These are phyloP conservation scores for Centropristis striata DNA, from an alignment of 2,113 vertebrate genomes.

Conservation along the genomic window DNA sequence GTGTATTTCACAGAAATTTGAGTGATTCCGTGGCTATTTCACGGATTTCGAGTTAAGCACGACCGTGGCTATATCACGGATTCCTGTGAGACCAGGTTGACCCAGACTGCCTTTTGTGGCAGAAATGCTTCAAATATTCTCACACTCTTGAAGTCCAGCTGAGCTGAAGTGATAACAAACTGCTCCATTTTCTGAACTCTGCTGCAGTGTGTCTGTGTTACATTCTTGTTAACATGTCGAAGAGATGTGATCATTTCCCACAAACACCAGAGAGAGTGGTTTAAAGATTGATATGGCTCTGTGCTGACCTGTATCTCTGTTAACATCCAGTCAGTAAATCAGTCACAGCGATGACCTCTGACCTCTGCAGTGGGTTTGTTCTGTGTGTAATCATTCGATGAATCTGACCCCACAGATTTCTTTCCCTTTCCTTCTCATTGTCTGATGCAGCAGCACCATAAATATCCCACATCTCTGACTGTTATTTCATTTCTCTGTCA, in stretches of 20 bases:
- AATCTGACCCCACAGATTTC: slow-evolving; percentile 27
- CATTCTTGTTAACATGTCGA: not conserved
- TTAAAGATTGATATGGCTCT: slow-evolving; percentile 18
- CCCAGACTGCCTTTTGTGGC: not conserved
- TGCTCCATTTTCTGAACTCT: not conserved
- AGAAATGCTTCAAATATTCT: not conserved
- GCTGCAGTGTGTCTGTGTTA: not conserved
- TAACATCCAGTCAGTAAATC: slow-evolving; percentile 13
- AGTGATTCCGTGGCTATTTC: too few relatives aligned
- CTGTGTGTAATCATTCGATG: slow-evolving; percentile 11
- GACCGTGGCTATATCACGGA: too few relatives aligned
- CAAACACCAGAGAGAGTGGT: slow-evolving; percentile 13
- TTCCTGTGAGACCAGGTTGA: too few relatives aligned
- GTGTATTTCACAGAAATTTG: too few relatives aligned
- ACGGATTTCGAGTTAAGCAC: too few relatives aligned
- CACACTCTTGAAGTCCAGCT: not conserved
- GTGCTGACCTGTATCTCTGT: slow-evolving; percentile 14
- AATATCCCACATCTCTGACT: slow-evolving; percentile 34
- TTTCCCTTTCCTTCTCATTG: not conserved
- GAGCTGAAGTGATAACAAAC: not conserved
- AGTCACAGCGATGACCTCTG: slow-evolving; percentile 17
- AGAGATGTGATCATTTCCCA: slow-evolving; percentile 3
- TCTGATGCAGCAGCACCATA: slow-evolving; percentile 19
- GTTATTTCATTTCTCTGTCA: slow-evolving; percentile 62
- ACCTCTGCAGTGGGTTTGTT: slow-evolving; percentile 13